A percentile compares a stretch with the other conserved stretches of the same genome.
These are phyloP conservation scores for Cantharis rufa DNA, from an alignment of 2,888 invertebrate genomes.

Conservation along the genomic window DNA sequence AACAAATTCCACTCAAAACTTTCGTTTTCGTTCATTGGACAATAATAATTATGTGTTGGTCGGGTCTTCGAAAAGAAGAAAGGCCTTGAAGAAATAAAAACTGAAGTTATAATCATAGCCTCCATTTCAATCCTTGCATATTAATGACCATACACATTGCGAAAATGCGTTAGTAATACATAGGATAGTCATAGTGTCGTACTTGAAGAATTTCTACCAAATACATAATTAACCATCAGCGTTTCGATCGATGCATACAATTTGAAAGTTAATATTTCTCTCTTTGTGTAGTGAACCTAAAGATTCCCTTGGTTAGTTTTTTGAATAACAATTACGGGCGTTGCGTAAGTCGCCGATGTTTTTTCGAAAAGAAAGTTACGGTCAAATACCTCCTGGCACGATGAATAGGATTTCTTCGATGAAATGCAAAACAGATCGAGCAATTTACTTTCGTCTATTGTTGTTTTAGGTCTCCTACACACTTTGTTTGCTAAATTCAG, in stretches of 20 bases:
- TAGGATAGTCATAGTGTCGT: background rate
- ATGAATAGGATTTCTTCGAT: background rate
- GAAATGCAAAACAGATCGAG: background rate
- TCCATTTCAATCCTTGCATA: background rate
- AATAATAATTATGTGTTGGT: background rate
- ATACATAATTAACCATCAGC: background rate
- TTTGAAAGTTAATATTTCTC: background rate
- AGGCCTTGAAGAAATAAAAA: background rate
- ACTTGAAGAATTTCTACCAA: background rate
- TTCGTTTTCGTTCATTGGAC: background rate
- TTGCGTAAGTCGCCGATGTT: background rate
- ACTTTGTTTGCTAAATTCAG: background rate
- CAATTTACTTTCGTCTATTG: background rate
- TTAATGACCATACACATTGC: background rate
- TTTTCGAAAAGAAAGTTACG: background rate
- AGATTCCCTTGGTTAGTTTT: background rate
- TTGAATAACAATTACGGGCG: background rate
- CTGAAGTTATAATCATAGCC: background rate
- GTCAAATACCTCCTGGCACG: background rate
- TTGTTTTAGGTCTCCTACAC: background rate
- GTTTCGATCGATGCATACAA: background rate
- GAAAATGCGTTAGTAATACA: background rate
- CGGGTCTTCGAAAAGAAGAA: background rate
- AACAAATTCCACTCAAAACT: background rate
- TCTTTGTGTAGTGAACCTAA: background rate